Conservation (phyloP, 2,888 invertebrate genomes). For the Miltochrista miniata region DNA sequence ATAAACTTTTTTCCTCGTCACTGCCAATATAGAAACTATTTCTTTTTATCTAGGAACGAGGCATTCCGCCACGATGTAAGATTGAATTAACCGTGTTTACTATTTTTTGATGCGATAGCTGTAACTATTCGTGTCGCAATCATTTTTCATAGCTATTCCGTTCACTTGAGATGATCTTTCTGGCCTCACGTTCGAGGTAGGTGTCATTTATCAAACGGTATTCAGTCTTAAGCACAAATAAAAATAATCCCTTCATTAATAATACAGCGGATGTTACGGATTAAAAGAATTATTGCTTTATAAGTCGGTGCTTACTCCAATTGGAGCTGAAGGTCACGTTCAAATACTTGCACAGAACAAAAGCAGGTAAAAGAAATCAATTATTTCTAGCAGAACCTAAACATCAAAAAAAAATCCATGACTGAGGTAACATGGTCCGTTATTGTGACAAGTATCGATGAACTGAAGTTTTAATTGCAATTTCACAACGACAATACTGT, state of each 20-base stretch:
- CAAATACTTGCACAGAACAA: too few species aligned
- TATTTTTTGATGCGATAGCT: constrained; percentile 40
- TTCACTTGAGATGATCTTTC: too few species aligned
- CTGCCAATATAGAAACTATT: constrained; percentile 38
- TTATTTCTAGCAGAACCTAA: neutral
- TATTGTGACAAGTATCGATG: constrained; percentile 25
- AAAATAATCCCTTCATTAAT: too few species aligned
- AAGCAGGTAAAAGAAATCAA: constrained; percentile 13
- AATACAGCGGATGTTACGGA: constrained; percentile 44
- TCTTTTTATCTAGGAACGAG: constrained; percentile 58
- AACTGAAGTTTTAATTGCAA: constrained; percentile 42
- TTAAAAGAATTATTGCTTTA: neutral
- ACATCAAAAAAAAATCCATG: constrained; percentile 17
- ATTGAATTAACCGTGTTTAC: constrained; percentile 58
- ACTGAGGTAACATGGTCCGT: constrained; percentile 20
- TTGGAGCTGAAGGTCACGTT: too few species aligned
- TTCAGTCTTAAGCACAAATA: too few species aligned
- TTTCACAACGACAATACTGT: constrained; percentile 48
- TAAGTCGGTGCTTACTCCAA: too few species aligned
- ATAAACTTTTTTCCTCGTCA: constrained; percentile 37
- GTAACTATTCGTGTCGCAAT: constrained; percentile 55
- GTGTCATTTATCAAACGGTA: too few species aligned
- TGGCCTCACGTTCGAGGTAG: too few species aligned
- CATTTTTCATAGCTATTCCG: too few species aligned
- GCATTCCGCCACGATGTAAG: constrained; percentile 45